Base-by-base conservation (phyloP, 2,797 vertebrate species). In the Luscinia luscinia region DNA sequence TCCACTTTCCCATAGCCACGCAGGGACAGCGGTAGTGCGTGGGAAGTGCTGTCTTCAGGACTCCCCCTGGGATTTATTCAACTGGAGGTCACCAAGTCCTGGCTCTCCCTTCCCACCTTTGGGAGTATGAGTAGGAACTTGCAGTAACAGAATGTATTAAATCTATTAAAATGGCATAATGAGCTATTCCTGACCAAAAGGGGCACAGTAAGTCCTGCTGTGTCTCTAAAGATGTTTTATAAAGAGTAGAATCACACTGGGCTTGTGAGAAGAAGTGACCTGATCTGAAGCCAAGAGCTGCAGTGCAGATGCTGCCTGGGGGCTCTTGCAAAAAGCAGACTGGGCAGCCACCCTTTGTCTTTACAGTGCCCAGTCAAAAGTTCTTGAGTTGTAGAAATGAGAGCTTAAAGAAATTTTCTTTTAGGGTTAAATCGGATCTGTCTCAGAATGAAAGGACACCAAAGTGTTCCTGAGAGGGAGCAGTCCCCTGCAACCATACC, bases 1-100 rank as follows among this genome's bases (percentile, higher is more conserved):
- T 86, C 19, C 6, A 2, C 28, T 80, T 87, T 46, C 62, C 36
- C 7, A 4, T 27, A 61, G n/a, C 18, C 26, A 15, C 0, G 0
- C 8, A 20, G 18, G 41, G n/a, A 23, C 43, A 58, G 36, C 41
- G 66, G n/a, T 13, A 41, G 34, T 59, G 32, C 2, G 7, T 85
- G 38, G 57, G 48, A 87, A 62, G 18, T 61, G 28, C 30, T 76
- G n/a, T 63, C 55, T 84, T 86, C 26, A 62, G 59, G 59, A 62
- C 8, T 34, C 0, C 12, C 11, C 9, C 24, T 38, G 34, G 38
- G 34, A 64, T 68, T 74, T 91, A 36, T 15, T 76, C 38, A 72
- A 5, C n/a, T 55, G 43, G n/a, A 88, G 27, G 43, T 48, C 38
- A 54, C 23, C 20, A 59, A 72, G 45, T 69, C 36, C 63, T 63